These are phyloP conservation scores for Labeo rohita DNA, from an alignment of 2,113 vertebrate species.

Conservation along the genomic window DNA sequence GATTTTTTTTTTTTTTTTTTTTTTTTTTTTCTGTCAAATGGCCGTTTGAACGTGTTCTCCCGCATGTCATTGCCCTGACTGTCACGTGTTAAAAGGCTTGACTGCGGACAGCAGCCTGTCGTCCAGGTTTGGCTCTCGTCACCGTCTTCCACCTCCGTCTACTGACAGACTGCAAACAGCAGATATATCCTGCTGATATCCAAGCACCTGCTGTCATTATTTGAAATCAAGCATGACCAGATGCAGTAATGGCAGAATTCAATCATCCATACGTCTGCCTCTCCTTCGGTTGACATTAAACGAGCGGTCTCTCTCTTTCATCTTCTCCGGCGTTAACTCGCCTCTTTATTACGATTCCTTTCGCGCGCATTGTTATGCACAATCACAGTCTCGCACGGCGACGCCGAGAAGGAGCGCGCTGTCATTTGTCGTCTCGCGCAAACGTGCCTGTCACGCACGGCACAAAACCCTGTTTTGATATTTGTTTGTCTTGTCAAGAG, in stretches of 20 bases:
- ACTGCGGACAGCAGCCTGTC: slow-evolving; percentile 43
- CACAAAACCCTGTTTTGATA: slow-evolving; percentile 50
- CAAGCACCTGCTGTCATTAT: slow-evolving; percentile 57
- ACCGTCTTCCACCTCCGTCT: slow-evolving; percentile 47
- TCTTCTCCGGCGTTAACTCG: slow-evolving; percentile 40
- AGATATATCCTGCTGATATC: slow-evolving; percentile 30
- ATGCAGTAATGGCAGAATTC: slow-evolving; percentile 56
- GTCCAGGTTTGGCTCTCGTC: slow-evolving; percentile 46
- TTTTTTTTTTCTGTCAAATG: slow-evolving; percentile 18
- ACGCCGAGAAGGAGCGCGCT: slow-evolving; percentile 15
- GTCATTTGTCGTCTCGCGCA: slow-evolving; percentile 31
- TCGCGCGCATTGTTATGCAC: slow-evolving; percentile 25
- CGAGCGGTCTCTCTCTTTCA: slow-evolving; percentile 48
- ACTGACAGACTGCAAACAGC: slow-evolving; percentile 53
- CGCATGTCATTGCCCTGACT: slow-evolving; percentile 41
- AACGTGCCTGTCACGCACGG: slow-evolving; percentile 19
- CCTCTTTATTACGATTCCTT: slow-evolving; percentile 40
- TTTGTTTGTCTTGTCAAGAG: slow-evolving; percentile 51
- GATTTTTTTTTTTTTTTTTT: too few species aligned
- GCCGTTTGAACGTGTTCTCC: slow-evolving; percentile 29
- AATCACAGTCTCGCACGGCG: slow-evolving; percentile 13
- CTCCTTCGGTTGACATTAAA: slow-evolving; percentile 58
- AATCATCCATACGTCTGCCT: slow-evolving; percentile 52
- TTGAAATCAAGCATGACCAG: slow-evolving; percentile 59
- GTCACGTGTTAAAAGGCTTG: slow-evolving; percentile 51